Percentiles rank a stretch among this genome's conserved stretches.
Evolutionary conservation across 2,888 invertebrate genomes (phyloP).

Genomic region (Eupeodes latifasciatus): DNA sequence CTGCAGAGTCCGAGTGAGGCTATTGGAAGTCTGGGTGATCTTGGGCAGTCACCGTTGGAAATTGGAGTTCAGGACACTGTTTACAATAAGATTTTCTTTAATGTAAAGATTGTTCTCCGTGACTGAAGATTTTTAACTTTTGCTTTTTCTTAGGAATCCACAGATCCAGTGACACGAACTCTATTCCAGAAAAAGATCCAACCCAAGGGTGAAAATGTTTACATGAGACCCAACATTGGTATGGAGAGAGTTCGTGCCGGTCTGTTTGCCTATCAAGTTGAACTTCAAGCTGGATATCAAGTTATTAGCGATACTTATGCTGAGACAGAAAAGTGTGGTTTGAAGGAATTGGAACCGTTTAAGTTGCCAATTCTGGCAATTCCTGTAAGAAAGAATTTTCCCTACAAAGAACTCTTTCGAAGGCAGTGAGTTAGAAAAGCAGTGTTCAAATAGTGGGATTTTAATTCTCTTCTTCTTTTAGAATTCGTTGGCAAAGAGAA

Average conservation of each 20-base stretch:
- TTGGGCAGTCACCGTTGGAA: conserved; percentile 86
- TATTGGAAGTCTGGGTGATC: conserved; percentile 85
- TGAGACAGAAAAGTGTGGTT: conserved; percentile 87
- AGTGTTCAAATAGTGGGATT: neutral
- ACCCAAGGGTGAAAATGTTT: conserved; percentile 85
- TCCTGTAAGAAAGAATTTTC: conserved; percentile 86
- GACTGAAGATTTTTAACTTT: neutral
- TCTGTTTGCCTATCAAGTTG: conserved; percentile 87
- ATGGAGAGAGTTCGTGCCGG: conserved; percentile 85
- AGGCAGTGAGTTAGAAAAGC: conserved; percentile 79
- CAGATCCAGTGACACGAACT: conserved; percentile 85
- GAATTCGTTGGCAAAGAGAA: conserved; percentile 87
- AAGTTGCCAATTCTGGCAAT: conserved; percentile 86
- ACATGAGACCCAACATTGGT: conserved; percentile 85
- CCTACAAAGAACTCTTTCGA: conserved; percentile 86
- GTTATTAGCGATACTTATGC: conserved; percentile 87
- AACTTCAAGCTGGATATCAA: conserved; percentile 86
- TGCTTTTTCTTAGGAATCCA: conserved; percentile 84
- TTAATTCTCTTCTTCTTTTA: conserved; percentile 77
- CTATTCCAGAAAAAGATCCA: conserved; percentile 86
- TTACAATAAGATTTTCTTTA: conserved; percentile 86
- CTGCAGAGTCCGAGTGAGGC: conserved; percentile 87
- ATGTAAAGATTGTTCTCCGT: conserved; percentile 80
- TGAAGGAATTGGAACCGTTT: conserved; percentile 86
- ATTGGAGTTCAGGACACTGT: conserved; percentile 87